Evolutionary conservation across 2,113 vertebrate genomes (phyloP), one percentile per base, ranked within the genome.

Genomic region (Lynx canadensis): DNA sequence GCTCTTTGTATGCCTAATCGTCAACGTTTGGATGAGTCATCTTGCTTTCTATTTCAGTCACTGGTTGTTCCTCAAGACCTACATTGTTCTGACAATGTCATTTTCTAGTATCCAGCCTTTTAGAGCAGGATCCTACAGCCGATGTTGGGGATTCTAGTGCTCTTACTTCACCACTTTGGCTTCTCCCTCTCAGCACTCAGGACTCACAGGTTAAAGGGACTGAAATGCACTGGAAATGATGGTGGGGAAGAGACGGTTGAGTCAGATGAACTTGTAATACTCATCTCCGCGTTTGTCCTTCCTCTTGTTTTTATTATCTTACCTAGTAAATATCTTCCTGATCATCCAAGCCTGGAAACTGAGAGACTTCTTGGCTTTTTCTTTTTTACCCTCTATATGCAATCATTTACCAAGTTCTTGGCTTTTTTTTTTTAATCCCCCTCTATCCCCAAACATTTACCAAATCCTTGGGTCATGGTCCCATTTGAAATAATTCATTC

Each of bases 71-170:
- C 38, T 91, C 29, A 65, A 83, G n/a, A 7, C 33, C 36, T 79
- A 1, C 27, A 18, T 36, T 31, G n/a, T 48, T 84, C 91, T 48
- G 5, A 89, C 1, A 7, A 7, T 33, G 4, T 55, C 19, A n/a
- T 91, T 80, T 88, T 94, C 33, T 68, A 65, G 11, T 36, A 27
- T 23, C 27, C 29, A 76, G 48, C 16, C 9, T 93, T 88, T 90
- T 7, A 78, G 33, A 63, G 3, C 12, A 57, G 65, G 52, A 45
- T 78, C 27, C 11, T 9, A 4, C 0, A 4, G 60, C 15, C 78
- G 31, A 36, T 45, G 29, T 76, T 79, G 41, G 52, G 55, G 33
- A 65, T 27, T 19, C 6, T 9, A 11, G 36, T 36, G n/a, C 4
- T 55, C 38, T 95, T n/a, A 33, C 45, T 71, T 79, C 88, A 79